A percentile compares a stretch with the other conserved stretches of the same genome.
Evolutionary conservation across 2,797 vertebrate species (phyloP).

Genomic region (Chrysocyon brachyurus): DNA sequence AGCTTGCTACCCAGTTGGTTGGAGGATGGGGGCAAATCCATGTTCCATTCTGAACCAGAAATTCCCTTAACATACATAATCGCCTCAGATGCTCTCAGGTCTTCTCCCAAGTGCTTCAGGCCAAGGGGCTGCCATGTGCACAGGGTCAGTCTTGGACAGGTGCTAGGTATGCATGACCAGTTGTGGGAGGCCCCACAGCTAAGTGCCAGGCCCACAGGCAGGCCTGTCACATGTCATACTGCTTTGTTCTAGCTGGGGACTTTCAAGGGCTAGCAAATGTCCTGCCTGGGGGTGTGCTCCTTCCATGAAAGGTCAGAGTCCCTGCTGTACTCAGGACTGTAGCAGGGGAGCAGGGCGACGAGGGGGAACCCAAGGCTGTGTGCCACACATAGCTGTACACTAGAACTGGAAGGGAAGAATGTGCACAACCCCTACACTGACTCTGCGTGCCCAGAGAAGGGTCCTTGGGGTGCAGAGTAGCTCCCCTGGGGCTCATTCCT

Average conservation of each 20-base stretch:
- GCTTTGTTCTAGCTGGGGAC: background rate
- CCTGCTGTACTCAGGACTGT: background rate
- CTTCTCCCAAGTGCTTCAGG: background rate
- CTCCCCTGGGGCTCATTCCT: background rate
- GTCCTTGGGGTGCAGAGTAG: background rate
- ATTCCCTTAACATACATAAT: background rate
- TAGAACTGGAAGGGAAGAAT: background rate
- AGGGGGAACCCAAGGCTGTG: background rate
- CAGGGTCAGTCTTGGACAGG: background rate
- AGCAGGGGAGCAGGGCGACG: accelerated
- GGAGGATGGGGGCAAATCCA: background rate
- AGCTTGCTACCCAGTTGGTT: background rate
- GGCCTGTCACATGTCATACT: background rate
- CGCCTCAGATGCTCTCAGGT: background rate
- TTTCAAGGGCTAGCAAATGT: background rate
- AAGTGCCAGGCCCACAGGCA: background rate
- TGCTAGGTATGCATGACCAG: background rate
- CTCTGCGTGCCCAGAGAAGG: background rate
- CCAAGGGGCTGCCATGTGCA: accelerated
- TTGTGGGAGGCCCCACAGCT: too few relatives aligned
- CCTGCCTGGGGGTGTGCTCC: background rate
- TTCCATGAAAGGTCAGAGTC: too few relatives aligned
- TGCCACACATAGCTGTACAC: accelerated
- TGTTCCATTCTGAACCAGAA: accelerated
- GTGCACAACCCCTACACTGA: background rate